A percentile compares a stretch with the other conserved stretches of the same genome.
These are phyloP conservation scores for Epinotia demarniana DNA, from an alignment of 2,888 invertebrate genomes.

Conservation along the genomic window DNA sequence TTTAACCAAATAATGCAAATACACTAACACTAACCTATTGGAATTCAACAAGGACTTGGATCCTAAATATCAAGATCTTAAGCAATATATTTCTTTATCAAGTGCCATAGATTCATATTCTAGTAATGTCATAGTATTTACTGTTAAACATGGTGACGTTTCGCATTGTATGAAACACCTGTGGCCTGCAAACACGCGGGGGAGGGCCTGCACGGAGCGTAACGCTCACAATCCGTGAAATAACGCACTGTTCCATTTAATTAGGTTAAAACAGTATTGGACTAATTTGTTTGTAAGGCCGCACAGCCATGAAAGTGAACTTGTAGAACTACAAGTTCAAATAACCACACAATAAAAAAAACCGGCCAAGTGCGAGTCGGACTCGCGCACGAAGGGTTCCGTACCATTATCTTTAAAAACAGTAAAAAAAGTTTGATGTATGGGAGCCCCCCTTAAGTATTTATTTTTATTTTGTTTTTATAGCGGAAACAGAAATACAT, in stretches of 20 bases:
- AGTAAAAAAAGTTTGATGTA: too few relatives aligned
- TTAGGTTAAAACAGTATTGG: not conserved
- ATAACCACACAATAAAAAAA: too few relatives aligned
- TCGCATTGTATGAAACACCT: constrained; percentile 19
- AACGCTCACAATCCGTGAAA: not conserved
- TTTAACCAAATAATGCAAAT: not conserved
- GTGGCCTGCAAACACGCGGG: constrained; percentile 18
- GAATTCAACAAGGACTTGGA: not conserved
- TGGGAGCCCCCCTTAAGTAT: too few relatives aligned
- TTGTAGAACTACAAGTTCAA: too few relatives aligned
- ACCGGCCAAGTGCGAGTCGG: too few relatives aligned
- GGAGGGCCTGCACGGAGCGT: not conserved
- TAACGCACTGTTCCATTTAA: not conserved
- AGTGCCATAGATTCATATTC: not conserved
- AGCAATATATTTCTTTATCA: not conserved
- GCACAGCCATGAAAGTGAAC: too few relatives aligned
- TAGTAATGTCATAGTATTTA: not conserved
- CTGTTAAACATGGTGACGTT: not conserved
- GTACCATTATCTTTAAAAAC: too few relatives aligned
- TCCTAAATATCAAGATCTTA: not conserved
- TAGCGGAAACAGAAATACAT: too few relatives aligned
- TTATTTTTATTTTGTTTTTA: too few relatives aligned
- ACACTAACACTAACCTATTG: too few relatives aligned
- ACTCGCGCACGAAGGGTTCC: too few relatives aligned
- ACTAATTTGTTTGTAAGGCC: not conserved